Conservation (phyloP, 1,140 invertebrate species). For the Xylocopa sonorina region DNA sequence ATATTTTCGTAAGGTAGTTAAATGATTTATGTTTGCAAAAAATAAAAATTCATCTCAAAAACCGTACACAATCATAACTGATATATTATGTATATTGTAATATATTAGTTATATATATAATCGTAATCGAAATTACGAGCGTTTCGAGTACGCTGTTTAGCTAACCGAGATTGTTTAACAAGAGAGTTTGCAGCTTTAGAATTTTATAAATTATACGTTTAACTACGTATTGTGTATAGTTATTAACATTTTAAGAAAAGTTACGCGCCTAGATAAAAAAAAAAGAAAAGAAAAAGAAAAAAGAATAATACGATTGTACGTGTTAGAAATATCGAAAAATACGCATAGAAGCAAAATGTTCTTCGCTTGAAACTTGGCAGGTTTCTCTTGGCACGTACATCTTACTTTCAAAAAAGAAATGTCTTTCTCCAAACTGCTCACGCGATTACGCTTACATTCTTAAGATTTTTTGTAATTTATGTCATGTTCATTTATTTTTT, state of each 20-base stretch:
- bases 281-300: no score
- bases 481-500: background rate
- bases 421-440: constrained; percentile 42
- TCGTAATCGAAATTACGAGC: background rate
- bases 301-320: background rate
- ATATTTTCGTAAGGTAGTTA: constrained; percentile 41
- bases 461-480: constrained; percentile 3
- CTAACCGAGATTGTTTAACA: constrained; percentile 1
- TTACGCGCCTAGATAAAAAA: constrained; percentile 29
- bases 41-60: background rate
- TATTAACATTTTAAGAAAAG: constrained; percentile 24
- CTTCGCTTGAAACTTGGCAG: constrained; percentile 17
- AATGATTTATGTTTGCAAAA: background rate
- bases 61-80: background rate
- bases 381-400: constrained; percentile 10
- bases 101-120: no score
- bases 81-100: no score
- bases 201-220: constrained; percentile 47
- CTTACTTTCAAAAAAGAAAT: background rate
- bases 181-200: constrained; percentile 43
- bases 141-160: constrained; percentile 10
- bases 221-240: constrained; percentile 22
- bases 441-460: constrained; percentile 45
- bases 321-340: constrained; percentile 1
- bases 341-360: background rate